These are phyloP conservation scores for Anthrax anthrax DNA, from an alignment of 2,888 invertebrate species.

Conservation along the genomic window DNA sequence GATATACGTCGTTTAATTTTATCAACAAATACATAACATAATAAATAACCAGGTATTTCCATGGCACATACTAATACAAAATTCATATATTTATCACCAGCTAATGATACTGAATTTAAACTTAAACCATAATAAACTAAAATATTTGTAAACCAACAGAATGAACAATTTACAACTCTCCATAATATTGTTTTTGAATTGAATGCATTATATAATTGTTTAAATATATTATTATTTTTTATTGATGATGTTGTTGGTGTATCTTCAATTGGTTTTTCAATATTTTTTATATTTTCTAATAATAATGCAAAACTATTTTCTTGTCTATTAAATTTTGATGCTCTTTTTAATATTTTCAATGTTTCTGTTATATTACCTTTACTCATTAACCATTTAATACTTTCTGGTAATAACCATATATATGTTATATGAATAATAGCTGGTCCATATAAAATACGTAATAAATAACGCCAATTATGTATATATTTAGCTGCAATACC, in stretches of 20 bases:
- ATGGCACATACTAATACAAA: constrained; percentile 44
- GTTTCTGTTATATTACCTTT: constrained; percentile 43
- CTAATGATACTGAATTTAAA: constrained; percentile 56
- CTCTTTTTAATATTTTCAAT: constrained; percentile 41
- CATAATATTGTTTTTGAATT: constrained; percentile 20
- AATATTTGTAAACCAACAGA: constrained; percentile 67
- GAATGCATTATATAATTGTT: constrained; percentile 7
- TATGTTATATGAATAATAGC: constrained; percentile 51
- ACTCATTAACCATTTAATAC: constrained; percentile 59
- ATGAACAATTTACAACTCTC: constrained; percentile 45
- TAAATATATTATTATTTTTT: not conserved
- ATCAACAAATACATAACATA: constrained; percentile 48
- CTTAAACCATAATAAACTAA: constrained; percentile 70
- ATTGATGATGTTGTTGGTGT: too few relatives aligned
- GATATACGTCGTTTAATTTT: constrained; percentile 48
- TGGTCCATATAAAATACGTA: constrained; percentile 50
- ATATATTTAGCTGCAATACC: constrained; percentile 52
- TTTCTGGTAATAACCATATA: constrained; percentile 55
- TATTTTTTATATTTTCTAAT: not conserved
- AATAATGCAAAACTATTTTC: not conserved
- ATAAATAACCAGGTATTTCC: constrained; percentile 58
- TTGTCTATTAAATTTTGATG: constrained; percentile 43
- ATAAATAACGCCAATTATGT: constrained; percentile 52
- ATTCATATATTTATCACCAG: constrained; percentile 62
- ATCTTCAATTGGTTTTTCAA: not conserved